phyloP scores from a whole-genome alignment of 2,113 vertebrate species.

The Oreochromis aureus region DNA sequence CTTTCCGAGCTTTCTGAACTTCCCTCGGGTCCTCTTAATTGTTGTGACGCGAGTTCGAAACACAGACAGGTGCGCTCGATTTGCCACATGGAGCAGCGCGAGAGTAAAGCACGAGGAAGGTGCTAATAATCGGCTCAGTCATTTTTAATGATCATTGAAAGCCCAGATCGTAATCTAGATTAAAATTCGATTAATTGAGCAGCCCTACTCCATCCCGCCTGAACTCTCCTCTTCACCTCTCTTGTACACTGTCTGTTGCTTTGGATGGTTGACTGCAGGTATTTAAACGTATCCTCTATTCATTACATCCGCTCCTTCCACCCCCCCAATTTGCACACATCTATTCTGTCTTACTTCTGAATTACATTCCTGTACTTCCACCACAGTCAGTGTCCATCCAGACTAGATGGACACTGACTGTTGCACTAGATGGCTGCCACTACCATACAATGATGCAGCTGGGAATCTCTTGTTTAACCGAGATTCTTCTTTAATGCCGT shows the following conservation, averaged over 20 bases:
- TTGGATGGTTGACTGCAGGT: neutral
- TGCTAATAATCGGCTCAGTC: too few species aligned
- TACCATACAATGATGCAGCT: neutral
- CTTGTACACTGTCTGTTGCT: neutral
- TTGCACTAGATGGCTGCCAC: neutral
- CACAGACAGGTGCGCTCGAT: too few species aligned
- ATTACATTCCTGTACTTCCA: neutral
- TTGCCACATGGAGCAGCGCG: too few species aligned
- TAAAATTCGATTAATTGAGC: too few species aligned
- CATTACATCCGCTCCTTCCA: neutral
- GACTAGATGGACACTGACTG: neutral
- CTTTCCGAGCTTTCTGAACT: too few species aligned
- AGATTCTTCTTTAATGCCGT: neutral
- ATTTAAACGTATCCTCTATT: neutral
- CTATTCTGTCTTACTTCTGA: neutral
- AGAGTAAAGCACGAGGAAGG: too few species aligned
- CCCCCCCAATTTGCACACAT: neutral
- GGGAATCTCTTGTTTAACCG: neutral
- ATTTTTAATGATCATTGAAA: too few species aligned
- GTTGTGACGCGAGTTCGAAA: too few species aligned
- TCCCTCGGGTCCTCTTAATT: too few species aligned
- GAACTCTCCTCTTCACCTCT: neutral
- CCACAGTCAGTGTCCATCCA: neutral
- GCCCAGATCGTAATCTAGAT: too few species aligned
- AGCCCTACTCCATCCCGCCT: neutral